Percentiles rank a stretch among this genome's conserved stretches.
Conservation (phyloP, 2,797 vertebrate species). For the Pogoniulus pusillus region DNA sequence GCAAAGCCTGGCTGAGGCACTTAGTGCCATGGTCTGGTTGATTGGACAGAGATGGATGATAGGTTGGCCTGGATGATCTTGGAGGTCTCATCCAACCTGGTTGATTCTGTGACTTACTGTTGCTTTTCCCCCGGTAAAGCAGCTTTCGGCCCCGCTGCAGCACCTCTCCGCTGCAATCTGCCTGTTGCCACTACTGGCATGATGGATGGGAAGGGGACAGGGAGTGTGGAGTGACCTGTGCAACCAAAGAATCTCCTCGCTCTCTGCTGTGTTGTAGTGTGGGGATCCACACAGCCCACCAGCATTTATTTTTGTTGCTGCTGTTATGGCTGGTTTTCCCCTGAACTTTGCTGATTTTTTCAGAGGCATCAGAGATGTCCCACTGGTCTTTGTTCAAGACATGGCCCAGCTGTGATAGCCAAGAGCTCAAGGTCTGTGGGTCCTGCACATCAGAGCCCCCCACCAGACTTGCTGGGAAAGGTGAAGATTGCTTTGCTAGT, state of each 20-base stretch:
- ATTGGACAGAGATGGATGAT: too few relatives aligned
- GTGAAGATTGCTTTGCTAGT: background rate
- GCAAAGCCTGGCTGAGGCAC: too few relatives aligned
- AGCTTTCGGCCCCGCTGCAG: background rate
- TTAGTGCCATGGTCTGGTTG: too few relatives aligned
- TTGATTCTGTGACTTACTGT: too few relatives aligned
- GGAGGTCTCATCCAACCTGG: too few relatives aligned
- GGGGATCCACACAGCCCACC: background rate
- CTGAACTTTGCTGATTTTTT: background rate
- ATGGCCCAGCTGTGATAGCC: fast-evolving
- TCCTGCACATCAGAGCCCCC: background rate
- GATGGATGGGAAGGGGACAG: background rate
- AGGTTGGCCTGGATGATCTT: too few relatives aligned
- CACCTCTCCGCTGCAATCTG: background rate
- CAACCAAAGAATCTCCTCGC: background rate
- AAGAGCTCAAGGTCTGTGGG: background rate
- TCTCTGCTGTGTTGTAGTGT: background rate
- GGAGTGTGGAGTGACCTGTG: background rate
- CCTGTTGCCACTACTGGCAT: fast-evolving
- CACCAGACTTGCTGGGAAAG: background rate
- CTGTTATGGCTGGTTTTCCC: background rate
- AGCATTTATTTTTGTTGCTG: background rate
- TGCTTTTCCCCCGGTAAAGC: background rate
- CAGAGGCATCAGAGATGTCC: background rate
- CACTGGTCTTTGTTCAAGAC: background rate